These are phyloP conservation scores for Zosterops lateralis DNA, from an alignment of 2,113 vertebrate species.

Conservation along the genomic window DNA sequence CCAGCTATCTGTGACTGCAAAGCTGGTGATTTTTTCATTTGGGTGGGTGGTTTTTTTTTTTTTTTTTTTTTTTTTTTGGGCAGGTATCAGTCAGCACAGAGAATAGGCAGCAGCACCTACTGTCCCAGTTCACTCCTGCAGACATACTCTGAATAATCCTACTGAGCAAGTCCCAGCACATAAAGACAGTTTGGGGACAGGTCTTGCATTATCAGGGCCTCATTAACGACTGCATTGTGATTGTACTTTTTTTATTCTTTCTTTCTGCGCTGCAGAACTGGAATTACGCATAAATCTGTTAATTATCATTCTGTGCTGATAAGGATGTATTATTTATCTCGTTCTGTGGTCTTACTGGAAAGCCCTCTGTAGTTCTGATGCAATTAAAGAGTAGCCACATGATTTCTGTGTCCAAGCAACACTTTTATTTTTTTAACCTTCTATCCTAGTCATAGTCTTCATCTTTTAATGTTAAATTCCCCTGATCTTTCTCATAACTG, in stretches of 20 bases:
- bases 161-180: background rate
- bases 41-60: background rate
- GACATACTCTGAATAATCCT: background rate
- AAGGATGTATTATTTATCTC: background rate
- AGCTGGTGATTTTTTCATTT: background rate
- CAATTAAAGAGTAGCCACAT: slow-evolving; percentile 19
- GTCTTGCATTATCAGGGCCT: background rate
- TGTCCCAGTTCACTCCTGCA: background rate
- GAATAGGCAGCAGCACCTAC: background rate
- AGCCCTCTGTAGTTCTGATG: background rate
- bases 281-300: background rate
- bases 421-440: slow-evolving; percentile 3
- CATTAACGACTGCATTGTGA: background rate
- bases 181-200: background rate
- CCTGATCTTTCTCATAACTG: background rate
- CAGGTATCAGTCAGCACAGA: background rate
- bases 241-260: background rate
- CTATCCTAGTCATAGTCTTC: background rate
- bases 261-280: background rate
- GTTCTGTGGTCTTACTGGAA: background rate
- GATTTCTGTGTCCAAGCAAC: background rate
- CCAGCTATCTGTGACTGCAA: background rate
- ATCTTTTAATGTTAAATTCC: background rate
- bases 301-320: background rate
- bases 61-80: background rate